A percentile compares a stretch with the other conserved stretches of the same genome.
These are phyloP conservation scores for Hydra vulgaris DNA, from an alignment of 30 jellyfish, hydroid and myxozoan species.

Conservation along the genomic window DNA sequence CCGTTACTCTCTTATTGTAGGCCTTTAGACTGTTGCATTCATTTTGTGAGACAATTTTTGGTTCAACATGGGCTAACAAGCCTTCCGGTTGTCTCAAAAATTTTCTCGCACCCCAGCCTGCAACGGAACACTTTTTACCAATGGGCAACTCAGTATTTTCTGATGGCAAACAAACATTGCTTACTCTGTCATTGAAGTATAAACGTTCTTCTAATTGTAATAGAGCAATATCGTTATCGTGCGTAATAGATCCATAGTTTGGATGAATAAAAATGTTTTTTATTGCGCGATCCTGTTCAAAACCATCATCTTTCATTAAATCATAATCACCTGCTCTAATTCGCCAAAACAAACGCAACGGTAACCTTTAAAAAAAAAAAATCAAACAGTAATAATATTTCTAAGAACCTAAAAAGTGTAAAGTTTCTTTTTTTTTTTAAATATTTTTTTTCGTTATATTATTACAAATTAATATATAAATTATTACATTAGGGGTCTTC, in stretches of 20 bases:
- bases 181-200: slow-evolving; percentile 38
- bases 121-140: slow-evolving; percentile 53
- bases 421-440: too few species aligned
- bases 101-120: slow-evolving; percentile 92
- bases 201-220: slow-evolving; percentile 32
- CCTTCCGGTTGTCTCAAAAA: slow-evolving; percentile 67
- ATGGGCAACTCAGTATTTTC: slow-evolving; percentile 12
- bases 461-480: too few species aligned
- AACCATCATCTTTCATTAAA: slow-evolving; percentile 29
- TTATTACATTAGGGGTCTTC: too few species aligned
- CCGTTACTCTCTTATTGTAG: slow-evolving; percentile 43
- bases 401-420: too few species aligned
- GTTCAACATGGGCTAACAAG: slow-evolving; percentile 47
- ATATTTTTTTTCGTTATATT: too few species aligned
- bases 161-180: slow-evolving; percentile 53
- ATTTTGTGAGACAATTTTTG: slow-evolving; percentile 39
- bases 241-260: slow-evolving; percentile 45
- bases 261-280: slow-evolving; percentile 64
- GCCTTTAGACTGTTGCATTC: slow-evolving; percentile 42
- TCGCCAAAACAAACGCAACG: slow-evolving; percentile 38
- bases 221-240: slow-evolving; percentile 76
- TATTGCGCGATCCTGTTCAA: slow-evolving; percentile 36
- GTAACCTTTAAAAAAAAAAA: slow-evolving; percentile 45
- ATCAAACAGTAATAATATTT: too few species aligned
- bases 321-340: slow-evolving; percentile 64